Evolutionary conservation across 2,888 invertebrate genomes (phyloP).

Genomic region (Ichneumoninae sp.): DNA sequence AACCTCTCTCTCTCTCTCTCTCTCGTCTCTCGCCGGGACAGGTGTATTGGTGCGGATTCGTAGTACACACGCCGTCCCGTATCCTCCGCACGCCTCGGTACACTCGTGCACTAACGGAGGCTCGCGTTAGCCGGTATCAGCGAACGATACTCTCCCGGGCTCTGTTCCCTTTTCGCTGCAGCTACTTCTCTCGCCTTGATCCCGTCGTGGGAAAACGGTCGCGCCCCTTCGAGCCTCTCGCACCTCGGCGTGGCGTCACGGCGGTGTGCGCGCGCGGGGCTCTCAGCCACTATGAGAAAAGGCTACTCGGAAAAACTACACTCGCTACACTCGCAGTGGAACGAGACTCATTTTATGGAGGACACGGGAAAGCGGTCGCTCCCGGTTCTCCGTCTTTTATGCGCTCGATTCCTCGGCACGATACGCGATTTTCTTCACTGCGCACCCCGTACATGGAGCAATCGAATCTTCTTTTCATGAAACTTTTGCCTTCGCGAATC

Average conservation of each 20-base stretch:
- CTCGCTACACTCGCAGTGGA: neutral
- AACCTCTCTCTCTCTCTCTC: constrained; percentile 7
- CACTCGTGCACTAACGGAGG: neutral
- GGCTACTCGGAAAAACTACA: constrained; percentile 44
- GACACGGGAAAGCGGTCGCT: constrained; percentile 40
- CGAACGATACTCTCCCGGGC: constrained; percentile 15
- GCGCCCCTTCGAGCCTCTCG: constrained; percentile 45
- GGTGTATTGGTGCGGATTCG: constrained; percentile 7
- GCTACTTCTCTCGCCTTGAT: constrained; percentile 11
- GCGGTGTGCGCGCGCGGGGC: constrained; percentile 10
- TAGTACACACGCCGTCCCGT: constrained; percentile 6
- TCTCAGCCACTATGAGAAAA: neutral
- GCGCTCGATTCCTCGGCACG: neutral
- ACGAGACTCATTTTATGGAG: constrained; percentile 3
- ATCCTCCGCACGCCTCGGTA: neutral
- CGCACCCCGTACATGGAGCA: neutral
- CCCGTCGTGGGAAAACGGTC: constrained; percentile 59
- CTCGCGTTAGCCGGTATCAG: constrained; percentile 3
- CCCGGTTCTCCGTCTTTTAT: constrained; percentile 2
- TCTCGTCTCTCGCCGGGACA: constrained; percentile 5
- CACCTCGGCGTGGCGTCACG: constrained; percentile 39
- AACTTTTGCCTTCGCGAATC: too few species aligned
- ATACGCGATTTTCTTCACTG: neutral
- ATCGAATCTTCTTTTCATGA: neutral
- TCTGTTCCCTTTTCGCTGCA: neutral